Base-by-base conservation (phyloP, 1,140 invertebrate genomes). In the Lineus longissimus region DNA sequence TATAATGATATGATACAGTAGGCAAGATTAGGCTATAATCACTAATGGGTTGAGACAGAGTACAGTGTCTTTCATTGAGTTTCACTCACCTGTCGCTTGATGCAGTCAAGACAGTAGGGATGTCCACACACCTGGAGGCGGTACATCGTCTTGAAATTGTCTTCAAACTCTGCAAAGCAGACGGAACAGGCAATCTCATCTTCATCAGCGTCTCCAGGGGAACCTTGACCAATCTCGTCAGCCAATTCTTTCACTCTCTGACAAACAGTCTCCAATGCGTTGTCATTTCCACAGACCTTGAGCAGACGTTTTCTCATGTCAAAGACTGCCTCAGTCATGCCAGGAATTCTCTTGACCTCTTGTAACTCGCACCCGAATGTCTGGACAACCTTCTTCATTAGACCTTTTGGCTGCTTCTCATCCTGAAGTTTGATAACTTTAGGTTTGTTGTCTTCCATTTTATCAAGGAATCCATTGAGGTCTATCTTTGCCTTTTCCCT, bases 41-140 rank as follows among this genome's bases (percentile, higher is more conserved):
- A n/a, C n/a, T n/a, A n/a, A n/a, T n/a, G n/a, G n/a, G n/a, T 4
- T 36, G 4, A 36, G 4, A 74, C 9, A 1, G 76, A 72, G 29
- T 76, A 70, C 0, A 64, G 55, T 36, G 63, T 61, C n/a, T 51
- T 62, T 2, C 59, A 43, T 1, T 73, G 43, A 13, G 62, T 51
- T 33, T 45, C 61, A 19, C 64, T 41, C 19, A 75, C 33, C 61
- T 71, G 69, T 13, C 63, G 51, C 15, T 63, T 59, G 2, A 76
- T 15, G 54, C 77, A 79, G 15, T 65, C 67, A 6, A 59, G 55
- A 55, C 77, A 79, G 40, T 76, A 79, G 6, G 72, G 31, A 65
- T 79, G 77, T 0, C 76, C 77, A 68, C 77, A 79, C 1, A 41
- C 58, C 57, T 77, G 72, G 27, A 77, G 64, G 13, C 73, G 66